Conservation (phyloP, 2,888 invertebrate genomes). For the Drepana falcataria region DNA sequence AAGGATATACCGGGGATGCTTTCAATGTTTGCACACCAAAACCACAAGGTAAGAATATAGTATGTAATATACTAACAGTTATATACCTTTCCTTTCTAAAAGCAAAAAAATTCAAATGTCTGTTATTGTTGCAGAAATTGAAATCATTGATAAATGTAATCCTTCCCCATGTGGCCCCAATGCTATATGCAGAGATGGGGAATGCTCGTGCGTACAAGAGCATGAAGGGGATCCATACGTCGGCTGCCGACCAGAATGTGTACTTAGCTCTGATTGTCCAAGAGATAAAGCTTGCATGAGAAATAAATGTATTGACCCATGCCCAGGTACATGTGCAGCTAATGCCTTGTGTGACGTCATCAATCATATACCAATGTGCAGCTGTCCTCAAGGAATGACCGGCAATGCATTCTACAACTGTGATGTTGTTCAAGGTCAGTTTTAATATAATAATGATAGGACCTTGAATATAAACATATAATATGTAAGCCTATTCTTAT, state of each 20-base stretch:
- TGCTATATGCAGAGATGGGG: slow-evolving; percentile 76
- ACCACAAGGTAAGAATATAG: slow-evolving; percentile 47
- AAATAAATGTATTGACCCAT: slow-evolving; percentile 85
- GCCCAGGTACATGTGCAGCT: slow-evolving; percentile 83
- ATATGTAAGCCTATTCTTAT: too few relatives aligned
- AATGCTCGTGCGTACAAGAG: slow-evolving; percentile 80
- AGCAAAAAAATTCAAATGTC: slow-evolving; percentile 5
- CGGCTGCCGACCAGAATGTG: slow-evolving; percentile 85
- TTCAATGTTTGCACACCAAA: slow-evolving; percentile 74
- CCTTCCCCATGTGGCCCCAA: slow-evolving; percentile 84
- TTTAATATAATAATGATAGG: neutral
- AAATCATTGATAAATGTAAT: slow-evolving; percentile 68
- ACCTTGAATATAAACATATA: neutral
- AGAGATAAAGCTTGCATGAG: slow-evolving; percentile 81
- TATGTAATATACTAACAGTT: slow-evolving; percentile 5
- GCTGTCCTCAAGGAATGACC: slow-evolving; percentile 82
- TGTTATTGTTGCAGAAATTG: slow-evolving; percentile 35
- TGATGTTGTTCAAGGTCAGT: slow-evolving; percentile 65
- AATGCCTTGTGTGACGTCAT: slow-evolving; percentile 85
- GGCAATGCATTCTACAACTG: slow-evolving; percentile 85
- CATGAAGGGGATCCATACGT: slow-evolving; percentile 83
- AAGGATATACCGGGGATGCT: slow-evolving; percentile 83
- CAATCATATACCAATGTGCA: slow-evolving; percentile 85
- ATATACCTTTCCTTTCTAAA: neutral
- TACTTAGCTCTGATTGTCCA: slow-evolving; percentile 82